phyloP scores from a whole-genome alignment of 2,888 invertebrate species.

The Lasioglossum pauxillum region DNA sequence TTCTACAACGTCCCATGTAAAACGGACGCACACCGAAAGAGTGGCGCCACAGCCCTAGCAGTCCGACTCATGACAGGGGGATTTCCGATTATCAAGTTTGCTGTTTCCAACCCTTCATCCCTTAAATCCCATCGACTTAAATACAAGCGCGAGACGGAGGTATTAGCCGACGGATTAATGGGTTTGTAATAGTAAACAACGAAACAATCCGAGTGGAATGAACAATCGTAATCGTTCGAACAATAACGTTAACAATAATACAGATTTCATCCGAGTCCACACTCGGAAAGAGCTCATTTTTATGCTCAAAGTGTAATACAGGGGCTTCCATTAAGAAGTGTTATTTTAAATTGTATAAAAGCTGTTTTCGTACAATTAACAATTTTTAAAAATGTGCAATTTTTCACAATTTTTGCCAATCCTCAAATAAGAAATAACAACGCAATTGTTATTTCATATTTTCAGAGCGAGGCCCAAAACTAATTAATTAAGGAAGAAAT shows the following conservation, averaged over 20 bases:
- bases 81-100: slow-evolving; percentile 62
- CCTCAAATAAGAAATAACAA: too few relatives aligned
- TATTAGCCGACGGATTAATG: neutral
- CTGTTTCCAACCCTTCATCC: slow-evolving; percentile 26
- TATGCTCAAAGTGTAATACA: too few relatives aligned
- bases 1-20: slow-evolving; percentile 12
- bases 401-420: too few relatives aligned
- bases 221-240: neutral
- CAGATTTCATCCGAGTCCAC: neutral
- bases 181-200: neutral
- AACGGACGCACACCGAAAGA: slow-evolving; percentile 36
- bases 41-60: slow-evolving; percentile 33
- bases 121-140: slow-evolving; percentile 23
- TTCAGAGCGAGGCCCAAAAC: too few relatives aligned
- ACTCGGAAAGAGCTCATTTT: too few relatives aligned
- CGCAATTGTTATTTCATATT: too few relatives aligned
- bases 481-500: too few relatives aligned
- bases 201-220: neutral
- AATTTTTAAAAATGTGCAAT: too few relatives aligned
- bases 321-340: too few relatives aligned
- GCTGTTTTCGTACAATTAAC: too few relatives aligned
- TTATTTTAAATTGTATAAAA: too few relatives aligned
- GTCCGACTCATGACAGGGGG: slow-evolving; percentile 48
- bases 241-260: neutral
- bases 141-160: neutral